Conservation (phyloP, 2,888 invertebrate species). For the Leptinotarsa tumamoca region DNA sequence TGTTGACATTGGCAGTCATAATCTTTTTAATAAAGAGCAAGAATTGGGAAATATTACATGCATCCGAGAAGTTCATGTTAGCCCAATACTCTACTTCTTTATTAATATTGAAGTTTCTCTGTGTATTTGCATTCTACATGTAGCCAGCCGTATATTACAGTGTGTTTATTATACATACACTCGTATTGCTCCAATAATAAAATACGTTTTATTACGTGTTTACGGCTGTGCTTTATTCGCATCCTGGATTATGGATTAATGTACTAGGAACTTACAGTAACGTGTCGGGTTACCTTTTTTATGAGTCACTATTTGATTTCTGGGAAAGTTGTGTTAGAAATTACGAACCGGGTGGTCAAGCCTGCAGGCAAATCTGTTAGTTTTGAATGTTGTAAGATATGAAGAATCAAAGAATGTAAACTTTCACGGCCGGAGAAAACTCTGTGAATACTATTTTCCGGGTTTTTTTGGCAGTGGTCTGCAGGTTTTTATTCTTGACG, state of each 20-base stretch:
- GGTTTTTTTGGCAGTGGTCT: too few relatives aligned
- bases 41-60: slow-evolving; percentile 60
- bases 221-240: slow-evolving; percentile 14
- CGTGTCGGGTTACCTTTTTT: not conserved
- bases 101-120: slow-evolving; percentile 62
- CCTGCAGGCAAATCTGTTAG: too few relatives aligned
- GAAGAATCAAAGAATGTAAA: too few relatives aligned
- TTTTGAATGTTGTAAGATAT: not conserved
- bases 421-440: too few relatives aligned
- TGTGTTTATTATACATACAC: slow-evolving; percentile 35
- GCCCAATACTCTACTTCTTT: slow-evolving; percentile 62
- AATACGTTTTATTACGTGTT: slow-evolving; percentile 26
- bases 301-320: not conserved
- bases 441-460: too few relatives aligned
- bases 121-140: slow-evolving; percentile 59
- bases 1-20: slow-evolving; percentile 34
- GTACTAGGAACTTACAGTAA: not conserved
- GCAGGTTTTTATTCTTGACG: too few relatives aligned
- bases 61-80: slow-evolving; percentile 57
- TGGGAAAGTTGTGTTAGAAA: too few relatives aligned
- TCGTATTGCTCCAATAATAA: slow-evolving; percentile 19
- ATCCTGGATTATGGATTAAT: slow-evolving; percentile 1
- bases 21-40: slow-evolving; percentile 59
- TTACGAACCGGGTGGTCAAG: too few relatives aligned
- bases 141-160: slow-evolving; percentile 38